These are phyloP conservation scores for Upupa epops DNA, from an alignment of 2,113 vertebrate species.

Conservation along the genomic window DNA sequence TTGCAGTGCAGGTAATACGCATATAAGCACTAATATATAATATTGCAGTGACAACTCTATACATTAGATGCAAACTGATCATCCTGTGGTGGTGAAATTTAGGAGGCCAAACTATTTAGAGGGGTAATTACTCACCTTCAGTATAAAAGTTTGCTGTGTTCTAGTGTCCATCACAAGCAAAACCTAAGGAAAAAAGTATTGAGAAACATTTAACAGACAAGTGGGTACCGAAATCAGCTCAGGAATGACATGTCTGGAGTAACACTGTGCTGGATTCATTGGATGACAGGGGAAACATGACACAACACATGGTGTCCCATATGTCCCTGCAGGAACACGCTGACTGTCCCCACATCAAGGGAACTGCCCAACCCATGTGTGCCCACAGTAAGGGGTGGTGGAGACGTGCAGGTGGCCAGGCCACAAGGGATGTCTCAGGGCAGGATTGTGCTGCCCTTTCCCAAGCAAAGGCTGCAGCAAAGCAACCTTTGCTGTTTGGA, in stretches of 20 bases:
- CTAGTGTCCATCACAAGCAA: constrained; percentile 96
- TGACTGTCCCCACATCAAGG: neutral
- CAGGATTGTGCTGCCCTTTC: neutral
- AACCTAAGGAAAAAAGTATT: constrained; percentile 80
- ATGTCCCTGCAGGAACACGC: neutral
- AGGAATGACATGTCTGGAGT: accelerated
- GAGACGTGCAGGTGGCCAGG: neutral
- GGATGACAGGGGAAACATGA: neutral
- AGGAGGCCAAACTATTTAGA: neutral
- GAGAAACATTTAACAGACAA: neutral
- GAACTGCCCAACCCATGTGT: accelerated
- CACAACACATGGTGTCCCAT: too few species aligned
- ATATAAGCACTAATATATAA: neutral
- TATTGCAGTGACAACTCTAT: neutral
- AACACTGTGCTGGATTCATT: neutral
- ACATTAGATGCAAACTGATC: neutral
- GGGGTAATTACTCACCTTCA: constrained; percentile 87
- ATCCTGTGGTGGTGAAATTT: neutral
- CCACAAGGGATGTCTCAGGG: neutral
- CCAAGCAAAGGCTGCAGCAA: neutral
- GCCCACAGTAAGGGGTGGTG: neutral
- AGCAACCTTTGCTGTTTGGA: neutral
- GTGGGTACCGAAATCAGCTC: neutral
- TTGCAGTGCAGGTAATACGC: neutral
- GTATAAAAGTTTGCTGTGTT: constrained; percentile 93